Evolutionary conservation across 2,888 invertebrate species (phyloP), one percentile per base, ranked within the genome.

Genomic region (Parnassius orleans): DNA sequence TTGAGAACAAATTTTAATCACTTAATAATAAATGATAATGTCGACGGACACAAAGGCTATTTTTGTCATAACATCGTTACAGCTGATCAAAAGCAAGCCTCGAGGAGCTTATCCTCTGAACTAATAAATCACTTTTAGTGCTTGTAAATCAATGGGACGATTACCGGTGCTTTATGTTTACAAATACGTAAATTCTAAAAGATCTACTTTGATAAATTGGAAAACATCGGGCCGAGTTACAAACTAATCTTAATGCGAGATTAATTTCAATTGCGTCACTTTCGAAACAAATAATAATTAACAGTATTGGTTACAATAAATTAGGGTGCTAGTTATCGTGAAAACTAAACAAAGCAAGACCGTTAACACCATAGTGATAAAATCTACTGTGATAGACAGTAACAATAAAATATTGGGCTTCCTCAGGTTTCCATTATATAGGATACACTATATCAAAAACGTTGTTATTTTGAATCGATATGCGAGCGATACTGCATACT

Each of bases 41-140:
- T 33, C 7, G 33, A 33, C 33, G 33, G n/a, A 46, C n/a, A 46
- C 46, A 3, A 41, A 3, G 9, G 33, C 19, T 57, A 50, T 57
- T 57, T 50, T 50, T 41, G 9, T 42, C 47, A 12, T 14, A 56
- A 12, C 33, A 1, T 15, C 12, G 47, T 24, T 33, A 47, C 47
- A 33, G 46, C 47, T 47, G 48, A 48, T 48, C 48, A 33, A 46
- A 33, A 57, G 48, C 56, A 5, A 10, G 56, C 41, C 15, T 10
- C 56, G 11, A 47, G 41, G 41, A 14, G 48, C 33, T 47, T 57
- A 33, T 47, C 48, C 41, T 57, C 10, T 3, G 5, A 41, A 7
- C 41, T 41, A 41, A 57, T 57, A 48, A 57, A 57, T 57, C 56
- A 48, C 48, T 7, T 11, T 56, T 14, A 56, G 56, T 33, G 56